Evolutionary conservation across 2,797 vertebrate genomes (phyloP), one percentile per base, ranked within the genome.

Genomic region (Melanogrammus aeglefinus): DNA sequence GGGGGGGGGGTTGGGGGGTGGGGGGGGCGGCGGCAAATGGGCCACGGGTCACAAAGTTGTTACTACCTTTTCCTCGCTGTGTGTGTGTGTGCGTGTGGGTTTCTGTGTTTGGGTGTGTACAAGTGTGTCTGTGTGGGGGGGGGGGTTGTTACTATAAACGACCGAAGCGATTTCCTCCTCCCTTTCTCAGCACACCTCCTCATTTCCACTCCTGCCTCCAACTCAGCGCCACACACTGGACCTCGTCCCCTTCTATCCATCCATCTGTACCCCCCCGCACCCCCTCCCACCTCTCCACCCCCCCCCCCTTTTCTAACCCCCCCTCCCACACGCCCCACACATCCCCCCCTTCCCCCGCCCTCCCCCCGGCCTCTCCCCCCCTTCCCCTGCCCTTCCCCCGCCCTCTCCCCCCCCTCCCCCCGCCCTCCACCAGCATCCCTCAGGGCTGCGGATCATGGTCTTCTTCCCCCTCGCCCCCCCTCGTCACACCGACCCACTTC

Each of bases 21-120:
- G 0, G 69, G 24, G 71, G 33, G 13, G 71, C n/a, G 71, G 0
- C 16, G 3, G 2, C 29, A 35, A 35, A n/a, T 35, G 72, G 72
- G 72, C 10, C 29, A 72, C 8, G 29, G 70, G 70, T 72, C 35
- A 47, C 74, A 33, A 73, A 73, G 36, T 73, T 38, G 35, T 73
- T 73, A 71, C 76, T 71, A 27, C 75, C 78, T 66, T 33, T 36
- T 21, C 47, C 31, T 36, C 24, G 57, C 4, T 66, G 57, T 31
- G 31, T 31, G 31, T 31, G 29, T 24, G n/a, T 10, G 57, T 66
- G 57, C n/a, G 57, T 57, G 51, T 57, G 51, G 18, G 51, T 57
- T 18, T 57, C 16, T 57, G 51, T 57, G 51, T 57, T 18, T 57
- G 44, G 13, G 51, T 57, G 51, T 57, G 51, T 57, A 8, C n/a